phyloP scores from a whole-genome alignment of 2,797 vertebrate species.

The Cirrhinus mrigala region DNA sequence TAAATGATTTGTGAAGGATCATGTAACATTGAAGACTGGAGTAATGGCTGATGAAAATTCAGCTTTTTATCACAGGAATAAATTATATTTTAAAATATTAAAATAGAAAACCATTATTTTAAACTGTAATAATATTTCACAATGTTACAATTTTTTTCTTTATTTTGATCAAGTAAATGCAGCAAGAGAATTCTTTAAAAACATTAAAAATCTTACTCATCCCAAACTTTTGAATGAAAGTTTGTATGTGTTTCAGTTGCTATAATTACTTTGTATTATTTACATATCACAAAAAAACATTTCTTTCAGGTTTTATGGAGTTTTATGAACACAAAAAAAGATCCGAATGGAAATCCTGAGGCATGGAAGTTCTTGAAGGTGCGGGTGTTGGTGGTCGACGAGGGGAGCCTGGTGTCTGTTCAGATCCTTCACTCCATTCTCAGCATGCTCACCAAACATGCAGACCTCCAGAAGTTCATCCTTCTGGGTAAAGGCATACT shows the following conservation, averaged over 20 bases:
- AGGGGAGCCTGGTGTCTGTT: constrained; percentile 86
- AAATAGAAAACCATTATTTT: too few species aligned
- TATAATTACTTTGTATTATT: background rate
- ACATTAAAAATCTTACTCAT: too few species aligned
- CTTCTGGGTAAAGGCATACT: constrained; percentile 80
- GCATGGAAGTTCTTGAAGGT: constrained; percentile 83
- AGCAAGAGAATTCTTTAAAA: too few species aligned
- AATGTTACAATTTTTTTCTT: too few species aligned
- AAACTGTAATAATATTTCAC: too few species aligned
- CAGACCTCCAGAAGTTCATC: constrained; percentile 82
- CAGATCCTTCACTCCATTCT: constrained; percentile 78
- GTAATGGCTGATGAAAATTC: too few species aligned
- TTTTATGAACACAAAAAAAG: constrained; percentile 70
- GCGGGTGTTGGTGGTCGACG: constrained; percentile 84
- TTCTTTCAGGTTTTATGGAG: constrained; percentile 79
- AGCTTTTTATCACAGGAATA: too few species aligned
- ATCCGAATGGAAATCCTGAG: rapidly evolving
- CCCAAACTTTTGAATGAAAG: too few species aligned
- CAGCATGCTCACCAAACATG: constrained; percentile 73
- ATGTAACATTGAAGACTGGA: too few species aligned
- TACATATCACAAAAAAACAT: background rate
- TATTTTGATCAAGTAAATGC: too few species aligned
- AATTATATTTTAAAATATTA: too few species aligned
- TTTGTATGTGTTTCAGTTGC: background rate
- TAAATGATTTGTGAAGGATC: too few species aligned